Conservation (phyloP, 2,113 vertebrate genomes). For the Bambusicola thoracicus region DNA sequence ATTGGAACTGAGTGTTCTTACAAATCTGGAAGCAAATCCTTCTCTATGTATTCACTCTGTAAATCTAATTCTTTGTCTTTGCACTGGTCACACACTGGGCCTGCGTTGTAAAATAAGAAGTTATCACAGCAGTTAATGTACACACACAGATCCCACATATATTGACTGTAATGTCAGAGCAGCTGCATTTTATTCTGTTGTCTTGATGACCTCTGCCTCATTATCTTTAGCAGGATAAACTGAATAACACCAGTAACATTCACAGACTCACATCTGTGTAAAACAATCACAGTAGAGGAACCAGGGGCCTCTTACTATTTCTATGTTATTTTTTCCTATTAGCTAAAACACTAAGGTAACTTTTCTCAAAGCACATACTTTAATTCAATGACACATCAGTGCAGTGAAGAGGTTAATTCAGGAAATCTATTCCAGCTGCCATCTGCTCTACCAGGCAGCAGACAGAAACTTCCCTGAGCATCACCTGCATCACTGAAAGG, state of each 20-base stretch:
- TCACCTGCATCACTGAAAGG: background rate
- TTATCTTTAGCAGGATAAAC: background rate
- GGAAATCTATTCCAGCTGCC: background rate
- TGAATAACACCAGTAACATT: background rate
- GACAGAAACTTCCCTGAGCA: background rate
- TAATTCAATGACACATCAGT: background rate
- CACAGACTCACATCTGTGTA: background rate
- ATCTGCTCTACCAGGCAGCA: background rate
- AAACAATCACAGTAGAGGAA: background rate
- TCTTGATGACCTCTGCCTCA: background rate
- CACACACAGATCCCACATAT: rapidly evolving
- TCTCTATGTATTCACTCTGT: background rate
- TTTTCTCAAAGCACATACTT: background rate
- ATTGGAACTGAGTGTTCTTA: background rate
- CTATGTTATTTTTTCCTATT: background rate
- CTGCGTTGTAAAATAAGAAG: background rate
- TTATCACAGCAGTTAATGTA: background rate
- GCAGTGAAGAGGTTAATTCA: background rate
- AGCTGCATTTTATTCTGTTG: background rate
- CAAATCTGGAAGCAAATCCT: background rate
- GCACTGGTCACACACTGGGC: background rate
- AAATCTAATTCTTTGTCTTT: background rate
- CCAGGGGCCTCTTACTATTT: background rate
- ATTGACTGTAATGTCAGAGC: too few species aligned
- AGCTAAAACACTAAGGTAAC: background rate